These are phyloP conservation scores for Brachionus paranguensis DNA, from an alignment of 1,140 invertebrate species.

Conservation along the genomic window DNA sequence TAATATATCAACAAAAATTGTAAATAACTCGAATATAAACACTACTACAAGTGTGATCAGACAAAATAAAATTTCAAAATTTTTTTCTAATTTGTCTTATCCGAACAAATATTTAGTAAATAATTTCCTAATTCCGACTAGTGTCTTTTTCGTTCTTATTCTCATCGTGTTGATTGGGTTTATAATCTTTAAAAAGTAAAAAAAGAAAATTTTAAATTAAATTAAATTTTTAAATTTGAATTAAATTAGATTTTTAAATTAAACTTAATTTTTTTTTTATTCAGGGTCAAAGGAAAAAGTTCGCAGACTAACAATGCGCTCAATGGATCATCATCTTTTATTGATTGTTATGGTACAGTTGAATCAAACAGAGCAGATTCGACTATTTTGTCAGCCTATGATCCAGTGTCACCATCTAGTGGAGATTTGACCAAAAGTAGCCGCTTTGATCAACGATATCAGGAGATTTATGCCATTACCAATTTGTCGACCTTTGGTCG, in stretches of 20 bases:
- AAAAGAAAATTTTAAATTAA: too few relatives aligned
- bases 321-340: not conserved
- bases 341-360: not conserved
- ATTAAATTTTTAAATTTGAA: too few relatives aligned
- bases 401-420: not conserved
- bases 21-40: not conserved
- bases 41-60: not conserved
- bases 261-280: not conserved
- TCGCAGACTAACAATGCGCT: not conserved
- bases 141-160: not conserved
- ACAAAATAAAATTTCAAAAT: not conserved
- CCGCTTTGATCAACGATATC: not conserved
- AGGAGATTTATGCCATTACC: not conserved
- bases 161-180: not conserved
- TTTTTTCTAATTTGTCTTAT: not conserved
- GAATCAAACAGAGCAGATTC: not conserved
- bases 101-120: not conserved
- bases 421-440: not conserved
- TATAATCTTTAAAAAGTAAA: not conserved
- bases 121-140: not conserved
- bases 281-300: not conserved
- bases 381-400: not conserved
- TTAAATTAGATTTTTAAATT: too few relatives aligned
- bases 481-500: not conserved
- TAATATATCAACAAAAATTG: not conserved